phyloP scores from a whole-genome alignment of 2,113 vertebrate species.

The Cisticola juncidis region DNA sequence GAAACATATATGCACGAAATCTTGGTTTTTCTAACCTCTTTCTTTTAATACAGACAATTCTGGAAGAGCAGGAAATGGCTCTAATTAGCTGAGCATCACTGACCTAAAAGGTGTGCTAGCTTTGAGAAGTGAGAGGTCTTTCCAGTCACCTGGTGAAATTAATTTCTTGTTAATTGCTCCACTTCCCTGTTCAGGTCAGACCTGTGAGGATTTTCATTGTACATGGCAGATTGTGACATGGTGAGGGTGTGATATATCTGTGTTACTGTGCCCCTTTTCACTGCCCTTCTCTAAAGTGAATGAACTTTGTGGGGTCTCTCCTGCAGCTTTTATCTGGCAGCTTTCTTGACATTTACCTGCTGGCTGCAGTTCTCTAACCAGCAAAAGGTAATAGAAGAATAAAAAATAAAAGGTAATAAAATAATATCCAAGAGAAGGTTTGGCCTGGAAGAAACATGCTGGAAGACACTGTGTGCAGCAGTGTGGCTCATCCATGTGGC shows the following conservation, averaged over 20 bases:
- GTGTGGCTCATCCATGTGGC: rapidly evolving
- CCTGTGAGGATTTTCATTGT: not conserved
- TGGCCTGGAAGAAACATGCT: not conserved
- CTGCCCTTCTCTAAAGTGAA: not conserved
- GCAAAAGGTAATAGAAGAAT: not conserved
- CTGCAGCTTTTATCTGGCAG: not conserved
- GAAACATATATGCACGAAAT: not conserved
- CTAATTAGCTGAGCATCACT: not conserved
- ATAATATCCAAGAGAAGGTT: not conserved
- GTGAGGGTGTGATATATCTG: not conserved
- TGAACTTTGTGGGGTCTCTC: not conserved
- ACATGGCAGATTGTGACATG: not conserved
- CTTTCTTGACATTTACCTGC: not conserved
- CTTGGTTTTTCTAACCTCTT: not conserved
- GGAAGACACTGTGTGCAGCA: not conserved
- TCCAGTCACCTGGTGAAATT: not conserved
- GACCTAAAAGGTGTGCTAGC: not conserved
- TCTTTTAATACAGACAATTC: not conserved
- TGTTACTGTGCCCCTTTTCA: not conserved
- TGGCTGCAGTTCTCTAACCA: not conserved
- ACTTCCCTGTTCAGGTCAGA: not conserved
- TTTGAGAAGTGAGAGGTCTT: not conserved
- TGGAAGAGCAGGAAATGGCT: not conserved
- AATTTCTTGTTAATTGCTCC: not conserved
- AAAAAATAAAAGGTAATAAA: too few species aligned